Conservation (phyloP, 1,140 invertebrate species). For the Ceratina calcarata region DNA sequence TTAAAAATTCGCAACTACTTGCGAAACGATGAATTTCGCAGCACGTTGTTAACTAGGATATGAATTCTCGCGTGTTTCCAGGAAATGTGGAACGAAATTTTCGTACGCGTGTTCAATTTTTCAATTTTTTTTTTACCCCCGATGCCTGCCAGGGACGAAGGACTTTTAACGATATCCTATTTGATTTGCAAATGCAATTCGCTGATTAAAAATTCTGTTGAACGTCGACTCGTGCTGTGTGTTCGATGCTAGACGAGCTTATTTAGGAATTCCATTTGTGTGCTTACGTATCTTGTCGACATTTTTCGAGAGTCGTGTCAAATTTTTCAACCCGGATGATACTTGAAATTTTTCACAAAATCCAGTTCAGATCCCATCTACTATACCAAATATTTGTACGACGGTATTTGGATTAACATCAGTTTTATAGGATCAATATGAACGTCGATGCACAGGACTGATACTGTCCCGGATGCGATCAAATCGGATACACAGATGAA, state of each 20-base stretch:
- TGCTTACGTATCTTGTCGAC: not conserved
- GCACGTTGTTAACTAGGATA: too few relatives aligned
- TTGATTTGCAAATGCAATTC: slow-evolving; percentile 5
- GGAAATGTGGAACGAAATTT: not conserved
- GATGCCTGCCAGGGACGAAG: too few relatives aligned
- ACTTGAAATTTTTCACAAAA: not conserved
- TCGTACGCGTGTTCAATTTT: not conserved
- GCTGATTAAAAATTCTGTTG: slow-evolving; percentile 1
- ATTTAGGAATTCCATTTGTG: not conserved
- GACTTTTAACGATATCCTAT: not conserved
- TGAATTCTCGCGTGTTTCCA: not conserved
- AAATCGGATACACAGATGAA: not conserved
- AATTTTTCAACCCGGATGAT: not conserved
- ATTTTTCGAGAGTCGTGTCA: not conserved
- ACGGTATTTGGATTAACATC: too few relatives aligned
- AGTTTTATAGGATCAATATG: not conserved
- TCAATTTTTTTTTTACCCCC: not conserved
- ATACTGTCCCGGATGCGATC: not conserved
- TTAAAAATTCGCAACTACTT: not conserved
- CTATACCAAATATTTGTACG: not conserved
- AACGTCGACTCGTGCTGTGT: not conserved
- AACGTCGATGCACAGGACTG: not conserved
- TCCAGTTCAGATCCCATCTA: not conserved
- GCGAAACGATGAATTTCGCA: not conserved
- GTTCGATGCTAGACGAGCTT: not conserved